Conservation (phyloP, 2,888 invertebrate species). For the Pollenia griseotomentosa region DNA sequence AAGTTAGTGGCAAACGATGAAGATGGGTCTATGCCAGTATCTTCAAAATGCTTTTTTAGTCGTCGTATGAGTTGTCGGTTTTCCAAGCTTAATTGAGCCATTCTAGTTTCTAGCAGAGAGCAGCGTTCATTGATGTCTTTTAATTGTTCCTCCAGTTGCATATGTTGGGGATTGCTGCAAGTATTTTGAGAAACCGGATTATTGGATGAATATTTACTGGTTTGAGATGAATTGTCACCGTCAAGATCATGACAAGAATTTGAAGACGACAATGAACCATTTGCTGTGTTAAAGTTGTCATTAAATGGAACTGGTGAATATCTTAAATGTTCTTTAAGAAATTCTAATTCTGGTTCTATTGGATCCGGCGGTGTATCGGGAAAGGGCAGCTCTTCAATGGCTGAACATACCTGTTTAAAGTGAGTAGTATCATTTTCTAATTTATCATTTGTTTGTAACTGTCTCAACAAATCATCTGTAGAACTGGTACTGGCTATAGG, state of each 20-base stretch:
- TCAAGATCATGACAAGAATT: conserved; percentile 59
- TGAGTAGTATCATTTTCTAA: conserved; percentile 57
- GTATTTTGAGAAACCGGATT: conserved; percentile 60
- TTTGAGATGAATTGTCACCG: conserved; percentile 82
- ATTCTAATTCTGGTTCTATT: conserved; percentile 80
- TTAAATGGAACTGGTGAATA: conserved; percentile 54
- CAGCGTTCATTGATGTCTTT: conserved; percentile 81
- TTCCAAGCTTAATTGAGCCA: conserved; percentile 82
- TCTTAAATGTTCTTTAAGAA: conserved; percentile 78
- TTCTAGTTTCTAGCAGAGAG: conserved; percentile 81
- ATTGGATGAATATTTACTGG: conserved; percentile 81
- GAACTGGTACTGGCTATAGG: conserved; percentile 80
- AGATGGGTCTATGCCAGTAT: conserved; percentile 80
- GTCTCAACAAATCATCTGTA: conserved; percentile 78
- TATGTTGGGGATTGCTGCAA: conserved; percentile 73
- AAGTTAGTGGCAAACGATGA: conserved; percentile 81
- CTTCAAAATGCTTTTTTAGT: conserved; percentile 80
- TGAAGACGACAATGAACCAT: conserved; percentile 50
- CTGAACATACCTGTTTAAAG: conserved; percentile 62
- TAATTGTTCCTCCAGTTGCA: conserved; percentile 79
- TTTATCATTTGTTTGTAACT: conserved; percentile 71
- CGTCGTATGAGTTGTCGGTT: conserved; percentile 81
- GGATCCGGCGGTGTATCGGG: conserved; percentile 75
- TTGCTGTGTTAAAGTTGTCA: background rate
- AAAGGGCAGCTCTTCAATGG: conserved; percentile 5